Evolutionary conservation across 1,140 invertebrate species (phyloP).

Genomic region (Apocrypta bakeri): DNA sequence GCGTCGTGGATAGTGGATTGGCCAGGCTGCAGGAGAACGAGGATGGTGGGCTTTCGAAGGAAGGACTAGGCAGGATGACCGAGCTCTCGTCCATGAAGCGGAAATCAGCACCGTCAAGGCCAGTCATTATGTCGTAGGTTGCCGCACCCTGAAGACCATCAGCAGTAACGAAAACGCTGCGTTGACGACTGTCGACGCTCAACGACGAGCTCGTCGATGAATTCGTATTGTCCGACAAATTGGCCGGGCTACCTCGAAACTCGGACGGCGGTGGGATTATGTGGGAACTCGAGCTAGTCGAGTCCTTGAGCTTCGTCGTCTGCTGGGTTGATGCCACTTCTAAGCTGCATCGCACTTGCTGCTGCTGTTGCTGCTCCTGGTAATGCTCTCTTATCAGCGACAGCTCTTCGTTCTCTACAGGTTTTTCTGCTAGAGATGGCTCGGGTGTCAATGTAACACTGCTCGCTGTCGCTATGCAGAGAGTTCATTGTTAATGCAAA

Average conservation of each 20-base stretch:
- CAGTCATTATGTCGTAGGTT: slow-evolving; percentile 85
- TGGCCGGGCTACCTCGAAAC: slow-evolving; percentile 80
- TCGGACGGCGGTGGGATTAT: slow-evolving; percentile 85
- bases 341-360: slow-evolving; percentile 46
- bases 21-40: slow-evolving; percentile 76
- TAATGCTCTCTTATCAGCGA: slow-evolving; percentile 20
- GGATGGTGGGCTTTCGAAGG: slow-evolving; percentile 83
- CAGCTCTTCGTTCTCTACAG: background rate
- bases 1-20: slow-evolving; percentile 74
- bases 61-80: slow-evolving; percentile 84
- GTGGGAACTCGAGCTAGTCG: slow-evolving; percentile 55
- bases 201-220: slow-evolving; percentile 67
- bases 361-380: slow-evolving; percentile 52
- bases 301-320: slow-evolving; percentile 45
- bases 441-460: slow-evolving; percentile 72
- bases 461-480: slow-evolving; percentile 52
- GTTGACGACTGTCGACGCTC: slow-evolving; percentile 71
- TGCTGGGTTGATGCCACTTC: slow-evolving; percentile 22
- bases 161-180: slow-evolving; percentile 37
- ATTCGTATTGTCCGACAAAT: slow-evolving; percentile 76
- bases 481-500: background rate
- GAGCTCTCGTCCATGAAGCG: slow-evolving; percentile 94
- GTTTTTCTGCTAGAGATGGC: slow-evolving; percentile 53
- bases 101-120: slow-evolving; percentile 87
- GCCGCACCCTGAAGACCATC: slow-evolving; percentile 67